Evolutionary conservation across 2,113 vertebrate genomes (phyloP).

Genomic region (Sialia sialis): DNA sequence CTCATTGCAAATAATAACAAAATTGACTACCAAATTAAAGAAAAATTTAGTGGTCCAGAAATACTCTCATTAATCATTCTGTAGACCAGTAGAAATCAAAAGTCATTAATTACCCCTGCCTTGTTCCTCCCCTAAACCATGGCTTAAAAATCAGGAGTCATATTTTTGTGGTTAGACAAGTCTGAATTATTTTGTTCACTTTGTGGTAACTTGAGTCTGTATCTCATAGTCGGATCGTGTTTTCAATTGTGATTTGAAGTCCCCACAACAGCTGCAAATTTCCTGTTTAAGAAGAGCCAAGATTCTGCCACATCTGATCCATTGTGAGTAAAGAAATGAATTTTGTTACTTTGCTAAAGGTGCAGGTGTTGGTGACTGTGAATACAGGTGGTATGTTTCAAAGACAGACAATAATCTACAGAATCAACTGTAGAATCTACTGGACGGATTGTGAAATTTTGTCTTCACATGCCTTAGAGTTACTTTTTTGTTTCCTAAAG

Average conservation of each 20-base stretch:
- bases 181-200: neutral
- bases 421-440: neutral
- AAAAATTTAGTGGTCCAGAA: neutral
- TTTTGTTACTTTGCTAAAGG: neutral
- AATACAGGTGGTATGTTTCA: neutral
- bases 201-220: neutral
- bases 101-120: neutral
- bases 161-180: neutral
- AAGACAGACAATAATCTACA: neutral
- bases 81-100: neutral
- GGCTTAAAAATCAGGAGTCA: neutral
- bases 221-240: neutral
- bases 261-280: neutral
- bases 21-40: neutral
- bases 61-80: neutral
- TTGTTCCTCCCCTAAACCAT: neutral
- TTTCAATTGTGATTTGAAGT: neutral
- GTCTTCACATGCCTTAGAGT: neutral
- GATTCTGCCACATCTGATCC: neutral
- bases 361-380: neutral
- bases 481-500: neutral
- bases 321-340: neutral
- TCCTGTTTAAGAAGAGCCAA: neutral
- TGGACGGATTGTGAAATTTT: neutral
- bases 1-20: neutral